Evolutionary conservation across 2,888 invertebrate genomes (phyloP), one percentile per base, ranked within the genome.

Genomic region (Chymomyza procnemis): DNA sequence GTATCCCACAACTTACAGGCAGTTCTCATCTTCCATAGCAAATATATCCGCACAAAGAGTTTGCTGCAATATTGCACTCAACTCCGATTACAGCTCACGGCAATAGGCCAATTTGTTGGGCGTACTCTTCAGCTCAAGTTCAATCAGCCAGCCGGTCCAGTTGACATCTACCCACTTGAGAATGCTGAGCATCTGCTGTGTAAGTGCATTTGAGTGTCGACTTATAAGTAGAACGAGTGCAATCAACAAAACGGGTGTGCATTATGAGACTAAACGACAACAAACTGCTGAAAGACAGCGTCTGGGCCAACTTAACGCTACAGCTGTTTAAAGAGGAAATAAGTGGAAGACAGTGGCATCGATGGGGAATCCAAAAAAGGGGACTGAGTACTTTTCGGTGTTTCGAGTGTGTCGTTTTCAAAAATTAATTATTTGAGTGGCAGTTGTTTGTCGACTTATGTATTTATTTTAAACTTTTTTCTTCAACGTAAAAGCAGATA

Each of bases 31-130:
- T 41, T 12, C 3, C 12, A 41, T 41, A 12, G 9, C 9, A 9
- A 41, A 41, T 41, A 41, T 41, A 12, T 12, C 12, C 12, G 12
- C 34, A 41, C 34, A 41, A 41, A 12, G 34, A 41, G 34, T 41
- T 12, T 41, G 34, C 34, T 41, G 34, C 34, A 41, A 41, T 12
- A 41, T 9, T 41, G 1, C 12, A 41, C 34, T 12, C 34, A 41
- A 41, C 34, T 41, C 34, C 34, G 3, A 41, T 41, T 75, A 67
- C 34, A 83, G 58, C 14, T 52, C 47, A 1, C 72, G 81, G 47
- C 86, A 80, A 50, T 75, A 80, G 63, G 79, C 76, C 66, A 76
- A 52, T 55, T 70, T 84, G 21, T 86, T 71, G 12, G 62, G 34
- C 26, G 70, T 73, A 0, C 55, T 46, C 19, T 59, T 56, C 14